Evolutionary conservation across 1,140 invertebrate genomes (phyloP).

Genomic region (Rhynchophorus ferrugineus): DNA sequence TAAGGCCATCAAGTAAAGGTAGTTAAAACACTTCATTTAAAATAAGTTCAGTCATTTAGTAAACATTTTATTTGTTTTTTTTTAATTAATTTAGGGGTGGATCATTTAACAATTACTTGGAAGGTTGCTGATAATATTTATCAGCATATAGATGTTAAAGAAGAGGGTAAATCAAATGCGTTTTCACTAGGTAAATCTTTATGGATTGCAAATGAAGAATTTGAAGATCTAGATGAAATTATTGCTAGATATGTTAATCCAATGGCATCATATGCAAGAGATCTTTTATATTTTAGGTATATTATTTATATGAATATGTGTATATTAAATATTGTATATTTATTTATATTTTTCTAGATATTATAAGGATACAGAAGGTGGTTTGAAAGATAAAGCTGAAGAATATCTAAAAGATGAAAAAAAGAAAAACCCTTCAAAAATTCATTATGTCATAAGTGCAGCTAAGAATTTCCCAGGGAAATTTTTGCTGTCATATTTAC

Average conservation of each 20-base stretch:
- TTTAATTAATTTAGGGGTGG: conserved; percentile 41
- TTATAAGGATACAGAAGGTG: conserved; percentile 63
- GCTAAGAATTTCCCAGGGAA: conserved; percentile 88
- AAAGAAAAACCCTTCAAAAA: conserved; percentile 75
- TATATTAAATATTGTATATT: background rate
- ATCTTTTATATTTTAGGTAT: conserved; percentile 69
- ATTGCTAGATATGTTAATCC: conserved; percentile 93
- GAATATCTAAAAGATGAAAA: conserved; percentile 82
- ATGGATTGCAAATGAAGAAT: conserved; percentile 83
- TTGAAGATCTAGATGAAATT: conserved; percentile 99
- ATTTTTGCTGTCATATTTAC: conserved; percentile 91
- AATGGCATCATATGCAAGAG: conserved; percentile 87
- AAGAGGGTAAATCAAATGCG: conserved; percentile 94
- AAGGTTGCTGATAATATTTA: conserved; percentile 91
- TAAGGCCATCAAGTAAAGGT: conserved; percentile 91
- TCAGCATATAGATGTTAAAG: conserved; percentile 92
- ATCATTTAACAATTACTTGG: conserved; percentile 97
- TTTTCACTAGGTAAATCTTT: conserved; percentile 89
- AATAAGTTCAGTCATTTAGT: too few species aligned
- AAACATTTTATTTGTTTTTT: background rate
- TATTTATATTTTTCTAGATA: conserved; percentile 55
- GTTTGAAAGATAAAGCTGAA: conserved; percentile 78
- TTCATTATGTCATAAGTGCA: conserved; percentile 85
- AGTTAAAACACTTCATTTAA: background rate
- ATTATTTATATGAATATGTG: background rate